These are phyloP conservation scores for Brachypteracias leptosomus DNA, from an alignment of 2,113 vertebrate species.

Conservation along the genomic window DNA sequence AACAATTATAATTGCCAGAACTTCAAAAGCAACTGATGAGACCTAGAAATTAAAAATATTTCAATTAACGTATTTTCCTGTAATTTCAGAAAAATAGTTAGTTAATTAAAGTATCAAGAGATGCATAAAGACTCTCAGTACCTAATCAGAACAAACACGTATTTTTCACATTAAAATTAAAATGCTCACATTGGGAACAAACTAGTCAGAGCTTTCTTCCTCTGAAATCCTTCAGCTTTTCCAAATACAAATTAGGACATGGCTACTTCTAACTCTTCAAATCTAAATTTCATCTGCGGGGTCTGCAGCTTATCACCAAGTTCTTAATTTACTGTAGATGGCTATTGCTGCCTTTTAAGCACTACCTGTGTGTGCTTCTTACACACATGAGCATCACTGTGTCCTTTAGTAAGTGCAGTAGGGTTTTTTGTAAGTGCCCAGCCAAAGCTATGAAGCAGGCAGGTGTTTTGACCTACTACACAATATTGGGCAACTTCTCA, in stretches of 20 bases:
- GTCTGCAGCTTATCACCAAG: background rate
- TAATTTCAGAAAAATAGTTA: background rate
- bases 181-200: background rate
- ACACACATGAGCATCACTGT: background rate
- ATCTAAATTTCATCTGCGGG: background rate
- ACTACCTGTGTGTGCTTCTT: background rate
- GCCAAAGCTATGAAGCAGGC: background rate
- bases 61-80: background rate
- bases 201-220: background rate
- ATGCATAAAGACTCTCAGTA: background rate
- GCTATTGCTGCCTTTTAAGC: background rate
- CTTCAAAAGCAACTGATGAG: background rate
- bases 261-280: background rate
- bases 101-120: constrained; percentile 14
- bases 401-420: background rate
- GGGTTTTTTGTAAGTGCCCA: background rate
- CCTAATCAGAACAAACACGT: background rate
- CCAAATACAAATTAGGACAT: background rate
- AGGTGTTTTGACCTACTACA: background rate
- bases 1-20: constrained; percentile 9
- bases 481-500: background rate
- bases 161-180: constrained; percentile 9
- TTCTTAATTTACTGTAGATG: background rate
- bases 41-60: constrained; percentile 21
- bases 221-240: background rate